phyloP scores from a whole-genome alignment of 1,140 invertebrate species.

The Sinonovacula constricta region DNA sequence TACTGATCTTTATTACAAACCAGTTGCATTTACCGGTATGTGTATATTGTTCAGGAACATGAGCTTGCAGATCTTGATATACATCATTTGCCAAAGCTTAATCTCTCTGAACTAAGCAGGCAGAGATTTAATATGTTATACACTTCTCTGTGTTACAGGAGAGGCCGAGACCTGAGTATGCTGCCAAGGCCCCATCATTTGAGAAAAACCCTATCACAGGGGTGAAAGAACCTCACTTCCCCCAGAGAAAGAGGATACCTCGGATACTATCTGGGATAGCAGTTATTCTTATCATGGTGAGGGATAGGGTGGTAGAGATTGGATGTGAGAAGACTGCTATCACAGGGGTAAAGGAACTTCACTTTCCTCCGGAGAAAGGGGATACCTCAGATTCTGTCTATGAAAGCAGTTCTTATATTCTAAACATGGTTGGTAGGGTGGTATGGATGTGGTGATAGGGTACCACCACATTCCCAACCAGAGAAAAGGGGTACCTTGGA shows the following conservation, averaged over 20 bases:
- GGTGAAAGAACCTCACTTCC: constrained; percentile 82
- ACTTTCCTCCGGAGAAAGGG: constrained; percentile 81
- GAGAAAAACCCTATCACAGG: constrained; percentile 79
- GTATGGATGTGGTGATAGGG: no score
- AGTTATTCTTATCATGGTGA: constrained; percentile 76
- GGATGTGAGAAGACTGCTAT: constrained; percentile 76
- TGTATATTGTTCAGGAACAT: no score
- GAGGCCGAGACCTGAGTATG: constrained; percentile 77
- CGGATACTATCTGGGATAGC: constrained; percentile 76
- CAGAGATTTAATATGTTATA: no score
- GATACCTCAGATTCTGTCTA: background rate
- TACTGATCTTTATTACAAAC: no score
- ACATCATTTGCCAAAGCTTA: no score
- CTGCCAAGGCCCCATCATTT: constrained; percentile 71
- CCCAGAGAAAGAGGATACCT: constrained; percentile 74
- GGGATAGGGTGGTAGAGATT: background rate
- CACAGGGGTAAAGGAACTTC: constrained; percentile 81
- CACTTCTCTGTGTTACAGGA: constrained; percentile 63
- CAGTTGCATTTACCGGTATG: no score
- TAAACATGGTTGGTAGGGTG: no score
- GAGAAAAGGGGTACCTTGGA: constrained; percentile 71
- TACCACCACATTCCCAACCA: no score
- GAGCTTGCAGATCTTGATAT: no score
- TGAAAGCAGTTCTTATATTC: no score
- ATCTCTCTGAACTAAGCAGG: no score